Base-by-base conservation (phyloP, 92 coral and sea anemone species). In the Epizoanthus ramosus region DNA sequence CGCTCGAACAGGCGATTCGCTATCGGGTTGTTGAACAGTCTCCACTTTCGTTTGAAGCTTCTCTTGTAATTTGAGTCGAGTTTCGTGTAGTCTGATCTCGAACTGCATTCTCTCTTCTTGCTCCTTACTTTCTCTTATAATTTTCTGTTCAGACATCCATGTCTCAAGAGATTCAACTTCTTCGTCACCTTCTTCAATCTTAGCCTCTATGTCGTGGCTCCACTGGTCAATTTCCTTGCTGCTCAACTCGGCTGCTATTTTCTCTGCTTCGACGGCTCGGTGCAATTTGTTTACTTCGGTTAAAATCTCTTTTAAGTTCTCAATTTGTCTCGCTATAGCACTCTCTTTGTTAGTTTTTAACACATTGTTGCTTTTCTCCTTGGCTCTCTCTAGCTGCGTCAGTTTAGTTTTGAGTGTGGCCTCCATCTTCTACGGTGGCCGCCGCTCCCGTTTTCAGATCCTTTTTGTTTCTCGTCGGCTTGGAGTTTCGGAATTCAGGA, bases 161-260 rank as follows among this genome's bases (percentile, higher is more conserved):
- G 66, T 68, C 54, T 79, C 71, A 6, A 85, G 71, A 15, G 14
- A 31, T 79, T 79, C 85, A 15, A 71, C 58, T 0, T 56, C 74
- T 56, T 70, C 39, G 23, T 86, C 85, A 33, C 79, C 89, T 85
- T 45, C 65, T 86, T 79, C 85, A 28, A 69, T 79, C 65, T 43
- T 58, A 17, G 45, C 79, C 22, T 16, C 74, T 5, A 79, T 52
- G 31, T 13, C 72, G 31, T 77, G 41, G 56, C 79, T 85, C 85
- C 89, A 79, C 52, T 69, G 35, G 76, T 63, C 74, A 58, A 85
- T 85, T 5, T 85, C 89, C 17, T 58, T 70, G 82, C 28, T 50
- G 50, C 25, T 59, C 12, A 52, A n/a, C 13, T 79, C 31, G 7
- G 68, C 71, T 6, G 57, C 41, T 37, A 85, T 85, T 81, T 85